Percentiles rank a stretch among this genome's conserved stretches.
phyloP scores from a whole-genome alignment of 2,113 vertebrate species.

The Pelmatolapia mariae region DNA sequence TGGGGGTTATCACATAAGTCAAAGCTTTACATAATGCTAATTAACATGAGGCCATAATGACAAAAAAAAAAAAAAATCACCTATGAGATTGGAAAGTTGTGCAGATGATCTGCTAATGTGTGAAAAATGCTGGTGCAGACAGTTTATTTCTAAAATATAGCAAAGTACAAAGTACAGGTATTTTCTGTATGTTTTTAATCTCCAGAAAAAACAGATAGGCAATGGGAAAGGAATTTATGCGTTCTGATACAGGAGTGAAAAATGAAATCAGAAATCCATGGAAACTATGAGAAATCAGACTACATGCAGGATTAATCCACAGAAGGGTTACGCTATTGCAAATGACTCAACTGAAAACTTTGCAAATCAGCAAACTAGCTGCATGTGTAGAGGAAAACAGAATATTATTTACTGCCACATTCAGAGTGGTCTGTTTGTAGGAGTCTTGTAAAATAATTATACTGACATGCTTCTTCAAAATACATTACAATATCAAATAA shows the following conservation, averaged over 20 bases:
- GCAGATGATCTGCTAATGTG: neutral
- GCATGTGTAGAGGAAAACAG: fast-evolving
- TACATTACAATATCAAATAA: neutral
- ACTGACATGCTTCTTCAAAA: neutral
- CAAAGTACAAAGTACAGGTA: neutral
- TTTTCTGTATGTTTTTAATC: neutral
- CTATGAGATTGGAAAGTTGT: neutral
- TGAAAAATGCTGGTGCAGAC: neutral
- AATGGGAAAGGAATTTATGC: neutral
- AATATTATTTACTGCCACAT: neutral
- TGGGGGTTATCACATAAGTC: neutral
- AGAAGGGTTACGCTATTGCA: neutral
- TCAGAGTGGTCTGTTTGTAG: fast-evolving
- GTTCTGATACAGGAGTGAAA: neutral
- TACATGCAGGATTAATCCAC: neutral
- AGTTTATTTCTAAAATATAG: neutral
- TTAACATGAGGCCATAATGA: neutral
- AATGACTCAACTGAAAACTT: neutral
- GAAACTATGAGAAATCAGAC: neutral
- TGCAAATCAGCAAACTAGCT: neutral
- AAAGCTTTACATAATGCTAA: neutral
- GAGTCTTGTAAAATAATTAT: neutral
- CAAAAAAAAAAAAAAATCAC: neutral
- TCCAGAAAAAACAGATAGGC: neutral
- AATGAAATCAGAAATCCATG: neutral